These are phyloP conservation scores for Hestina assimilis DNA, from an alignment of 1,140 invertebrate genomes.

Conservation along the genomic window DNA sequence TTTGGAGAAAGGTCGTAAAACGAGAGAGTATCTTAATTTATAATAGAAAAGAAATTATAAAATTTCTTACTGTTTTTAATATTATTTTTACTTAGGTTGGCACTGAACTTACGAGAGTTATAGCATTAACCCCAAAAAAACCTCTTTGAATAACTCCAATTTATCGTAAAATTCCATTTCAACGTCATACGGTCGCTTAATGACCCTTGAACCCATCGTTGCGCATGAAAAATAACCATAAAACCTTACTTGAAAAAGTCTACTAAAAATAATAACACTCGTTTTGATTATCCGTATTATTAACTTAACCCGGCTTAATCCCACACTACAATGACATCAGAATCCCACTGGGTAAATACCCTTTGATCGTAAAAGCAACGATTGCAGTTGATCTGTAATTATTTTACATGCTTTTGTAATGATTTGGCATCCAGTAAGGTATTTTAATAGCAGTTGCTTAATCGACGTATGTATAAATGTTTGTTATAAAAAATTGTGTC, in stretches of 20 bases:
- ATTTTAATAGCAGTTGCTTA: too few species aligned
- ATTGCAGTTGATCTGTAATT: background rate
- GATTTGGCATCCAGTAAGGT: too few species aligned
- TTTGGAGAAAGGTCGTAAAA: too few species aligned
- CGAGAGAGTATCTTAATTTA: too few species aligned
- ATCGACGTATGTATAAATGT: too few species aligned
- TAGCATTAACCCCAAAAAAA: too few species aligned
- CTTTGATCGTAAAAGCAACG: slow-evolving; percentile 3
- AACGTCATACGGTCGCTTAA: background rate
- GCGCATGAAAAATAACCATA: background rate
- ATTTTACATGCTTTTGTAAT: background rate
- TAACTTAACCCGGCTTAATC: slow-evolving; percentile 32
- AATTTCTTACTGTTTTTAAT: too few species aligned
- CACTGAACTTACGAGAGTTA: too few species aligned
- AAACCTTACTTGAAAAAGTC: background rate
- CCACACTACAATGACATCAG: slow-evolving; percentile 33
- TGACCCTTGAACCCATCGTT: background rate
- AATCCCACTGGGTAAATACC: background rate
- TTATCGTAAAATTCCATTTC: background rate
- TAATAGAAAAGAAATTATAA: too few species aligned
- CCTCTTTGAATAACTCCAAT: too few species aligned
- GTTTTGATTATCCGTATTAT: background rate
- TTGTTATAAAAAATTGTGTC: too few species aligned
- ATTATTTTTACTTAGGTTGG: too few species aligned
- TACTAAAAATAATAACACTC: background rate